Base-by-base conservation (phyloP, 1,140 invertebrate species). In the Hirudo medicinalis region DNA sequence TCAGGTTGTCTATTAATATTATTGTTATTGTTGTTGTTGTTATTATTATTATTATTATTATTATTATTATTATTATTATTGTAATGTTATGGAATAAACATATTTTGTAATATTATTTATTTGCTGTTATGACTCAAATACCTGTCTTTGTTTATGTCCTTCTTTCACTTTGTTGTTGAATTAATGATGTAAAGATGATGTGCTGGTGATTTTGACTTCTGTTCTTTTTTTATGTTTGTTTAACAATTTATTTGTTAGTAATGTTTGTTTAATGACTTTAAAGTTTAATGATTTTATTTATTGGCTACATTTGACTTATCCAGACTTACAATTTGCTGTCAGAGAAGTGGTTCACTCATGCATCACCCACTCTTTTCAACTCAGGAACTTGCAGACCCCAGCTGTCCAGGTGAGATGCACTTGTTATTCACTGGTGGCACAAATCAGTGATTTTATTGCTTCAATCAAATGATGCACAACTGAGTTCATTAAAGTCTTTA, bases 341-440 rank as follows among this genome's bases (percentile, higher is more conserved):
- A 0, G 91, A 97, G 79, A 89, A 89, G 78, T 98, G 91, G 85
- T 99, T 99, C 79, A 99, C 93, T 0, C 96, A 99, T 85, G 94
- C 94, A 19, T 94, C 94, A 19, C 95, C 96, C 13, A 98, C 96
- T 2, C 84, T 99, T 15, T 99, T 97, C 78, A 92, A 94, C 78
- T 90, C 96, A 72, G 95, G 92, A 55, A 98, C 95, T 17, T 87
- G 86, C 15, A 85, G 87, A 49, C 93, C 94, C 54, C 95, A 99
- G 80, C 84, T 99, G 72, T 97, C 94, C 0, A 88, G 92, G 74
- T 98, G 20, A 15, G 15, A 60, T 60, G 55, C 4, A 60, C 8
- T 63, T n/a, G 9, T 25, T 22, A 6, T 1, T 32, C n/a, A n/a
- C n/a, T n/a, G 57, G 13, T 63, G 9, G 57, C 11, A 8, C 11